These are phyloP conservation scores for Camptogramma bilineatum DNA, from an alignment of 2,888 invertebrate genomes.

Conservation along the genomic window DNA sequence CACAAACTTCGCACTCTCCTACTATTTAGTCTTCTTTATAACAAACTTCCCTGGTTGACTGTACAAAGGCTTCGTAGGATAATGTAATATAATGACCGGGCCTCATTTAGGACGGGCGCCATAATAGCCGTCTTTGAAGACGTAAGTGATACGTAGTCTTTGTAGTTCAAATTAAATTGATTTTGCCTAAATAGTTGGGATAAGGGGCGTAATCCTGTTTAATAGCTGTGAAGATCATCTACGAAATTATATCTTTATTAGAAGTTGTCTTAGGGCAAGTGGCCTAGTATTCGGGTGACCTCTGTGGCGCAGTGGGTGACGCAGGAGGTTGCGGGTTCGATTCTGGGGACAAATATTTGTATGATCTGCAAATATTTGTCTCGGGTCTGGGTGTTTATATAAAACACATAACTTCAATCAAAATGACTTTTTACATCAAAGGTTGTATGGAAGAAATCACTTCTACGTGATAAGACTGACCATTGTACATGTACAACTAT, in stretches of 20 bases:
- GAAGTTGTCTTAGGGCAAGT: neutral
- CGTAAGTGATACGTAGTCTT: conserved; percentile 35
- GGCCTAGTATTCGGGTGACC: neutral
- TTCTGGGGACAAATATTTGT: too few species aligned
- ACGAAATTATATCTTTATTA: neutral
- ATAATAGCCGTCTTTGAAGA: conserved; percentile 35
- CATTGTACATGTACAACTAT: too few species aligned
- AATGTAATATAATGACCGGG: conserved; percentile 47
- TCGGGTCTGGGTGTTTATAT: too few species aligned
- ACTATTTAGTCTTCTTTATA: neutral
- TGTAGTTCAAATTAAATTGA: conserved; percentile 36
- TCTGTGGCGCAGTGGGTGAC: too few species aligned
- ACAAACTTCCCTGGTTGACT: conserved; percentile 7
- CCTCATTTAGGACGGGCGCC: conserved; percentile 41
- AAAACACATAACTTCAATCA: too few species aligned
- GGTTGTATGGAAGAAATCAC: too few species aligned
- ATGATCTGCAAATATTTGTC: too few species aligned
- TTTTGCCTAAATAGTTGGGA: conserved; percentile 27
- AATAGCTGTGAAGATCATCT: neutral
- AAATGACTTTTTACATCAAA: too few species aligned
- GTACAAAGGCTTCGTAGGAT: conserved; percentile 35
- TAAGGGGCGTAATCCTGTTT: neutral
- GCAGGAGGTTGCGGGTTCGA: too few species aligned
- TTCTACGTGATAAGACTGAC: too few species aligned
- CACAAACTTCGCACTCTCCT: neutral